Conservation (phyloP, 2,888 invertebrate species). For the Apotomis betuletana region DNA sequence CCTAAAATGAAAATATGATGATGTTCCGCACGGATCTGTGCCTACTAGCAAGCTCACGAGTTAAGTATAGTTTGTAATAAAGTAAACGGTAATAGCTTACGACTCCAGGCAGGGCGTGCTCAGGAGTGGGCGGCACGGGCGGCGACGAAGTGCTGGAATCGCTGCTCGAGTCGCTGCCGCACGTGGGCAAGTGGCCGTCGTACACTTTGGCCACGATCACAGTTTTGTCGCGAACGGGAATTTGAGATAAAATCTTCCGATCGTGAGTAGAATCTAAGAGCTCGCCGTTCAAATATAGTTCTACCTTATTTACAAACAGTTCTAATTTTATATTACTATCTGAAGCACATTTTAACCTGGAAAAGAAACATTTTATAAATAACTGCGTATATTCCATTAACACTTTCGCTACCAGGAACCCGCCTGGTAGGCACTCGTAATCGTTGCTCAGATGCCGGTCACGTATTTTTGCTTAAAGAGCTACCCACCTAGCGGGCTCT, state of each 20-base stretch:
- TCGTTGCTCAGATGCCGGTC: too few relatives aligned
- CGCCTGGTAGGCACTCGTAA: too few relatives aligned
- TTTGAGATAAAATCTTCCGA: slow-evolving; percentile 92
- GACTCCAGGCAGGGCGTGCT: slow-evolving; percentile 95
- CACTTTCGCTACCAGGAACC: too few relatives aligned
- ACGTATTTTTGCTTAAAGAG: too few relatives aligned
- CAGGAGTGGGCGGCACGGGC: slow-evolving; percentile 93
- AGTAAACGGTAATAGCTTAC: slow-evolving; percentile 78
- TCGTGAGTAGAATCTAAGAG: slow-evolving; percentile 94
- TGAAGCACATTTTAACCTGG: slow-evolving; percentile 74
- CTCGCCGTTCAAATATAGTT: slow-evolving; percentile 95
- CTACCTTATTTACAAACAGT: slow-evolving; percentile 95
- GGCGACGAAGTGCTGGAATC: slow-evolving; percentile 97
- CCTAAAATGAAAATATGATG: too few relatives aligned
- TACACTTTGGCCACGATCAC: slow-evolving; percentile 84
- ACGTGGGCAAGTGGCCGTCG: slow-evolving; percentile 70
- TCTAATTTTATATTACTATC: slow-evolving; percentile 92
- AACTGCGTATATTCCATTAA: too few relatives aligned
- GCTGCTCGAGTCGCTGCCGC: slow-evolving; percentile 91
- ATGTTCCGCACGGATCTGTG: too few relatives aligned
- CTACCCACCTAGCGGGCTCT: too few relatives aligned
- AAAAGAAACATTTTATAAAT: slow-evolving; percentile 48
- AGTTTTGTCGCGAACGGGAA: slow-evolving; percentile 94
- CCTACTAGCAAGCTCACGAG: too few relatives aligned
- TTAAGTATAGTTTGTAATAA: too few relatives aligned